phyloP scores from a whole-genome alignment of 2,888 invertebrate genomes.

The Lycophotia porphyrea region DNA sequence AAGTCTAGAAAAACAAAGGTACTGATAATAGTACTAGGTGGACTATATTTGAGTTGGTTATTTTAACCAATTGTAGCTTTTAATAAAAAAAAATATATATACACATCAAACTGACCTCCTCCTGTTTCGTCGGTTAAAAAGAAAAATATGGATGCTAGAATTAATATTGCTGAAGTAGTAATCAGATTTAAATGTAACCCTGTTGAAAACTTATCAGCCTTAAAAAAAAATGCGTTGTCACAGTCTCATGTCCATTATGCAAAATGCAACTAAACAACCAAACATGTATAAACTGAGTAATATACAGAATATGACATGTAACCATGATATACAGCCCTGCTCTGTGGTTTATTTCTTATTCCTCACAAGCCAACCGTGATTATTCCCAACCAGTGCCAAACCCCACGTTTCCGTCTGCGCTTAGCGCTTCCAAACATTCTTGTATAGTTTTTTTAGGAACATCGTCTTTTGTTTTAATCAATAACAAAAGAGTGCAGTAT shows the following conservation, averaged over 20 bases:
- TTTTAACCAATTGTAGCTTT: not conserved
- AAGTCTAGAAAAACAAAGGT: not conserved
- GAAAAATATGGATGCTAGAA: too few species aligned
- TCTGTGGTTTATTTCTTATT: conserved; percentile 26
- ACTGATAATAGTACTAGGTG: not conserved
- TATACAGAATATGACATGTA: conserved; percentile 11
- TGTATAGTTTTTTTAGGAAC: conserved; percentile 14
- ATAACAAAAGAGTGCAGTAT: conserved; percentile 13
- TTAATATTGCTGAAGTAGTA: too few species aligned
- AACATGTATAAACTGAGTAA: not conserved
- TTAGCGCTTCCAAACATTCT: conserved; percentile 9
- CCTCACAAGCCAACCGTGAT: conserved; percentile 27
- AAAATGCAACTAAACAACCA: not conserved
- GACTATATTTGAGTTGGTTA: not conserved
- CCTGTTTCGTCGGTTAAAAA: too few species aligned
- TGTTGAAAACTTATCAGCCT: not conserved
- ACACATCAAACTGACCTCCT: too few species aligned
- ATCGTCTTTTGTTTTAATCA: conserved; percentile 51
- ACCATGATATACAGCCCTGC: conserved; percentile 29
- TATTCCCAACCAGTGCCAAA: conserved; percentile 43
- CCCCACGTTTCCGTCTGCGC: conserved; percentile 22
- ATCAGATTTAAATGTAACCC: not conserved
- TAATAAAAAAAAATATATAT: not conserved
- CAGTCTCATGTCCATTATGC: too few species aligned
- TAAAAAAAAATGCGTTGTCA: too few species aligned